Base-by-base conservation (phyloP, 2,797 vertebrate species). In the Cossypha polioptera region DNA sequence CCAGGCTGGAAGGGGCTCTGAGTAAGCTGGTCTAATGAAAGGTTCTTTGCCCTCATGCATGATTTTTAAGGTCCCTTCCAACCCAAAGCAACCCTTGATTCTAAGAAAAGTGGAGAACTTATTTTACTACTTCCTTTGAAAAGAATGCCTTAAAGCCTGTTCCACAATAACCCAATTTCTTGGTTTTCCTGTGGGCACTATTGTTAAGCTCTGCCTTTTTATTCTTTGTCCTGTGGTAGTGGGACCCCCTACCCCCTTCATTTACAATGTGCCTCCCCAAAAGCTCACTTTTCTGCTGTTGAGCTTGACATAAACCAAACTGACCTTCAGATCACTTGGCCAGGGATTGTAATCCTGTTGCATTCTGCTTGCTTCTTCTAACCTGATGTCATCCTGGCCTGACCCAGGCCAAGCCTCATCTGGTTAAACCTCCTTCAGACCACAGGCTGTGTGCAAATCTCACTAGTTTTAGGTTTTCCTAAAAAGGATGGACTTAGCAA, bases 401-500 rank as follows among this genome's bases (percentile, higher is more conserved):
- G 10, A 73, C 40, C 0, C 2, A 48, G 80, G 42, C 86, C 62
- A 82, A 88, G 53, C 48, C 48, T 81, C 84, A 93, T n/a, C 71
- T 75, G 67, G 80, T 93, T 71, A 57, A 40, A 83, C 72, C 40
- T 90, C 90, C 67, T 85, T 57, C 81, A 92, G 63, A 89, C 77
- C 84, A 83, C 84, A 91, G 50, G 20, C 68, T 89, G 26, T 43
- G 57, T 79, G 68, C 75, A 94, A 79, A 61, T 62, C 5, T 18
- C 61, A 77, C 42, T 22, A 50, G 19, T 2, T 51, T 29, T 29
- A 19, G 36, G 16, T 22, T 29, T 29, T 92, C 86, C 88, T 87
- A 82, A 91, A 95, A 95, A 80, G 67, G 92, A 59, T 29, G 65
- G 81, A 72, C 54, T 86, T 51, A 67, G 61, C 40, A 77, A 72